Percentiles rank a stretch among this genome's conserved stretches.
Conservation (phyloP, 1,140 invertebrate species). For the Philopotamus ludificatus region DNA sequence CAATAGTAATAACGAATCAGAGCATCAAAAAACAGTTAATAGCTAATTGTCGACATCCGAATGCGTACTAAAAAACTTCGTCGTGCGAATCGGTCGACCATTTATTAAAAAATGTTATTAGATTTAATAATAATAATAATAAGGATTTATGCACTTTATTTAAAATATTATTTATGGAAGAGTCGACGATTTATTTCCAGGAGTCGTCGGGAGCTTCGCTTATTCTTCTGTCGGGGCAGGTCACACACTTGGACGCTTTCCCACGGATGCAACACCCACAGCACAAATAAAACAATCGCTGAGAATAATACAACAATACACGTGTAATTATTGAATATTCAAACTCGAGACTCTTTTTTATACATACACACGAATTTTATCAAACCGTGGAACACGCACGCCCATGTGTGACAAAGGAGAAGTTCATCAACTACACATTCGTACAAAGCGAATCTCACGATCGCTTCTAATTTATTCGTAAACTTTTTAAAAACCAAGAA, state of each 20-base stretch:
- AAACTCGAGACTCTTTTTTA: neutral
- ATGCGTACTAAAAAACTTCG: neutral
- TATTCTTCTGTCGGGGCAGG: slow-evolving; percentile 7
- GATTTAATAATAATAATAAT: neutral
- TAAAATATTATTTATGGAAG: neutral
- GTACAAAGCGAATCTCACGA: neutral
- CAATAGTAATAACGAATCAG: neutral
- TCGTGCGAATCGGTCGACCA: neutral
- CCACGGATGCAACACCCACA: slow-evolving; percentile 23
- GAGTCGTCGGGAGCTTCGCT: slow-evolving; percentile 7
- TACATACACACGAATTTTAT: neutral
- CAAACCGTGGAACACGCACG: neutral
- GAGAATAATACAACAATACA: slow-evolving; percentile 26
- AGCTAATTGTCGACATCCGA: neutral
- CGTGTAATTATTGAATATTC: slow-evolving; percentile 24
- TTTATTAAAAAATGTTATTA: neutral
- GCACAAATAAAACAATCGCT: slow-evolving; percentile 25
- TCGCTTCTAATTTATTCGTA: neutral
- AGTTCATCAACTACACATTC: no score
- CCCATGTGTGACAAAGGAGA: neutral
- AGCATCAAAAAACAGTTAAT: slow-evolving; percentile 6
- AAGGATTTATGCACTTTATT: neutral
- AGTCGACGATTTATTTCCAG: neutral
- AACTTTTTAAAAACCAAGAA: neutral
- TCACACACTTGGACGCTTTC: slow-evolving; percentile 12